A percentile compares a stretch with the other conserved stretches of the same genome.
These are phyloP conservation scores for Sycophila sp. DNA, from an alignment of 1,140 invertebrate species.

Conservation along the genomic window DNA sequence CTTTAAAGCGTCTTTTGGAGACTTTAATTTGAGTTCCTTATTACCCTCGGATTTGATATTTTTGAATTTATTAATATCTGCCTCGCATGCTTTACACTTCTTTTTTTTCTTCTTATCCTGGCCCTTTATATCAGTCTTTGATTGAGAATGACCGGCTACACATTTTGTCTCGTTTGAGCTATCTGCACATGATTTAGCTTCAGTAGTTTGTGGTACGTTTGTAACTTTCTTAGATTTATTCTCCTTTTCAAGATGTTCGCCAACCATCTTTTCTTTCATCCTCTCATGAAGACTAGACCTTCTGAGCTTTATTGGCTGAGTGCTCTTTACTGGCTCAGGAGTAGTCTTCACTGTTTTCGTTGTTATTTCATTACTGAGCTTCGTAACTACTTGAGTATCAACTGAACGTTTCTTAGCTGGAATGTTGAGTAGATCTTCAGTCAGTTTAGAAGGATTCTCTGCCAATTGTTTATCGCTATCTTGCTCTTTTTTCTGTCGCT, in stretches of 20 bases:
- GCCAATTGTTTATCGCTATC: constrained; percentile 40
- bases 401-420: constrained; percentile 39
- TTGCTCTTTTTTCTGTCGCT: constrained; percentile 49
- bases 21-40: constrained; percentile 54
- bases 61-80: constrained; percentile 43
- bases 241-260: neutral
- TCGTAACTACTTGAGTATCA: neutral
- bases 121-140: neutral
- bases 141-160: neutral
- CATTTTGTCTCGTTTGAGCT: neutral
- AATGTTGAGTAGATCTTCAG: constrained; percentile 49
- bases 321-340: constrained; percentile 26
- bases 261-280: constrained; percentile 20
- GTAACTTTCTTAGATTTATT: neutral
- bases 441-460: constrained; percentile 46
- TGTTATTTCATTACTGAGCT: neutral
- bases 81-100: constrained; percentile 21
- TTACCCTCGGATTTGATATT: constrained; percentile 55
- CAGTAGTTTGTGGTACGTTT: neutral
- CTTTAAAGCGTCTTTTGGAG: constrained; percentile 35
- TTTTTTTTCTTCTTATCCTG: constrained; percentile 24
- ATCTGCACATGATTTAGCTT: neutral
- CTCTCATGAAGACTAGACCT: neutral
- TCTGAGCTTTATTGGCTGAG: constrained; percentile 34
- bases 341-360: constrained; percentile 2